Evolutionary conservation across 1,140 invertebrate genomes (phyloP), one percentile per base, ranked within the genome.

Genomic region (Panagrolaimus sp.): DNA sequence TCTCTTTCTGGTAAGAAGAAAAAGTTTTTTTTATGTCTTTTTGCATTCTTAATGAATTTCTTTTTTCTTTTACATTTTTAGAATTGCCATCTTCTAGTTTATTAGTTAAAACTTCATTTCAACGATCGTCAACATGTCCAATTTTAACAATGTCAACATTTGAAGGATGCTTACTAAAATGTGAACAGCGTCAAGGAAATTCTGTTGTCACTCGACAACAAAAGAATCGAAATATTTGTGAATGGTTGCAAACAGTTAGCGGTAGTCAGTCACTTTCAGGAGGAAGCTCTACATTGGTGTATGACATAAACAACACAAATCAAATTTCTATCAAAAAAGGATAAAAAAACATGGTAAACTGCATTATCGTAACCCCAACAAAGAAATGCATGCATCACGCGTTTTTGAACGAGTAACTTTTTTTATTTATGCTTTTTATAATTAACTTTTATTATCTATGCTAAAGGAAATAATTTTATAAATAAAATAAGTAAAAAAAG

Each of bases 11-110:
- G 51, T 57, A 57, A 57, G 51, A 38, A 38, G 7, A 38, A 38
- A 27, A 57, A 20, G 20, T 20, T 11, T 27, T 57, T 25, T 25
- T 25, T 57, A 27, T 57, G n/a, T 27, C 27, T 57, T 27, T 25
- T 57, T 57, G 51, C 51, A 57, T 57, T 57, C 20, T 57, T 20
- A 57, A 57, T 27, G 51, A 57, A 27, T 25, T 57, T 20, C 20
- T 27, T 57, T 38, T 38, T 38, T 38, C 31, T 38, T 38, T 7
- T 38, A 4, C 31, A 4, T 38, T 7, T 57, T 4, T 27, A 57
- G 51, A 57, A 20, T 27, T 57, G 20, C 9, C 51, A 57, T 57
- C 13, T 25, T 20, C 51, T 27, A 27, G 51, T 57, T 27, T 27
- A 38, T 38, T 38, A 38, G 31, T 38, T 20, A 57, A 57, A 57